Evolutionary conservation across 2,797 vertebrate species (phyloP), one percentile per base, ranked within the genome.

Genomic region (Pangasius sanitwongsei): DNA sequence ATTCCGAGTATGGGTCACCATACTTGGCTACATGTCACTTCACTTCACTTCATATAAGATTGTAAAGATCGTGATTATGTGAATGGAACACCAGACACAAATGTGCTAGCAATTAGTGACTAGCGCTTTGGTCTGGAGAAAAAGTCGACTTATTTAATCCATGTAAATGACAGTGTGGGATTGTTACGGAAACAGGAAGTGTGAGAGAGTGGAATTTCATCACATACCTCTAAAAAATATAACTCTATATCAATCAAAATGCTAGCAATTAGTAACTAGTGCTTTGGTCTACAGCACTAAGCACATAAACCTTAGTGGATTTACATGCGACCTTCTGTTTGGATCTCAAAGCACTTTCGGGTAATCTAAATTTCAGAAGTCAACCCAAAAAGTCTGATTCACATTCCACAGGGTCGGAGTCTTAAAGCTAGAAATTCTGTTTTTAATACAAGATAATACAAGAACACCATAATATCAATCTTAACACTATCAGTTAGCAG

Each of bases 251-350:
- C n/a, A 13, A 34, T 37, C 4, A 70, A 34, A 55, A 70, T 25
- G 48, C 11, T 53, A 34, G n/a, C 2, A 70, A 69, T 69, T 69
- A 86, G 6, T 15, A 74, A 74, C 53, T 28, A 74, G 69, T 4
- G 25, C n/a, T 70, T 70, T 59, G 23, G 9, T n/a, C 28, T 37
- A 18, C 31, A 59, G 48, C 7, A n/a, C 34, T 57, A 59, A 59
- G 53, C 53, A 74, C 31, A 28, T 41, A 13, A 9, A 74, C 50
- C 34, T 44, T 50, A 44, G 53, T 72, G 65, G 83, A 28, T 86
- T 86, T 72, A 72, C 83, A 85, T 12, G 31, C 28, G 1, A 6
- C 50, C 65, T 72, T 50, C 67, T 67, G 65, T 85, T 85, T 85
- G 65, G 63, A 34, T 25, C 13, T 67, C 61, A 67, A 83, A 83